Evolutionary conservation across 2,888 invertebrate genomes (phyloP).

Genomic region (Agrochola circellaris): DNA sequence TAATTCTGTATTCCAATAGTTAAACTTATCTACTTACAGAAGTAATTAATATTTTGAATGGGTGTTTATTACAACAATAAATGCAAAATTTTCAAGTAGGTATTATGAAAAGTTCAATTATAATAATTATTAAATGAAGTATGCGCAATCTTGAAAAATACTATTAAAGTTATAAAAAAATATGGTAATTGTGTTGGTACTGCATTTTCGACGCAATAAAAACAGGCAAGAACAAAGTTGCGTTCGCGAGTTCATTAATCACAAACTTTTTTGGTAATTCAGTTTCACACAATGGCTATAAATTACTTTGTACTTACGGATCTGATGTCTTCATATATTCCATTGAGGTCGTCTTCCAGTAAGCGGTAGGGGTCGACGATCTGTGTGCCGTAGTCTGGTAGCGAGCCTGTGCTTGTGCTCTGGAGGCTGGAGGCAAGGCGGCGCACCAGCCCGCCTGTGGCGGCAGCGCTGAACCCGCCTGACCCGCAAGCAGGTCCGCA

Average conservation of each 20-base stretch:
- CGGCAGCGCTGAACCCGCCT: conserved; percentile 74
- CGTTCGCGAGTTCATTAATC: conserved; percentile 36
- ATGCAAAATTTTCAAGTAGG: conserved; percentile 2
- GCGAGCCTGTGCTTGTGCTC: conserved; percentile 95
- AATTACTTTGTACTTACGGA: conserved; percentile 89
- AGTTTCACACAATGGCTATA: conserved; percentile 20
- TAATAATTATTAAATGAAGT: conserved; percentile 28
- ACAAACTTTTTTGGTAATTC: conserved; percentile 33
- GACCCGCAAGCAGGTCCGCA: conserved; percentile 85
- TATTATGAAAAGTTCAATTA: conserved; percentile 31
- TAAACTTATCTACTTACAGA: neutral
- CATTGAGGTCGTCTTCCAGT: conserved; percentile 96
- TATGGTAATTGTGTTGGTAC: conserved; percentile 8
- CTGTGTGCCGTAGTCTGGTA: conserved; percentile 93
- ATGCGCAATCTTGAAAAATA: conserved; percentile 31
- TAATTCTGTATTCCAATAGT: conserved; percentile 25
- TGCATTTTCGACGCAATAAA: conserved; percentile 32
- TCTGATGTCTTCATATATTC: conserved; percentile 96
- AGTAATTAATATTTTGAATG: conserved; percentile 8
- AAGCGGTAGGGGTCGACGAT: conserved; percentile 96
- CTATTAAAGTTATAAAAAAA: conserved; percentile 19
- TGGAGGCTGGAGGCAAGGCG: conserved; percentile 93
- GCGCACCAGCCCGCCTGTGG: conserved; percentile 81
- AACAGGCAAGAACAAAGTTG: conserved; percentile 27
- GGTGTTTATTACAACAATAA: conserved; percentile 17